Percentiles rank a stretch among this genome's conserved stretches.
These are phyloP conservation scores for Ambastaia sidthimunki DNA, from an alignment of 2,797 vertebrate species.

Conservation along the genomic window DNA sequence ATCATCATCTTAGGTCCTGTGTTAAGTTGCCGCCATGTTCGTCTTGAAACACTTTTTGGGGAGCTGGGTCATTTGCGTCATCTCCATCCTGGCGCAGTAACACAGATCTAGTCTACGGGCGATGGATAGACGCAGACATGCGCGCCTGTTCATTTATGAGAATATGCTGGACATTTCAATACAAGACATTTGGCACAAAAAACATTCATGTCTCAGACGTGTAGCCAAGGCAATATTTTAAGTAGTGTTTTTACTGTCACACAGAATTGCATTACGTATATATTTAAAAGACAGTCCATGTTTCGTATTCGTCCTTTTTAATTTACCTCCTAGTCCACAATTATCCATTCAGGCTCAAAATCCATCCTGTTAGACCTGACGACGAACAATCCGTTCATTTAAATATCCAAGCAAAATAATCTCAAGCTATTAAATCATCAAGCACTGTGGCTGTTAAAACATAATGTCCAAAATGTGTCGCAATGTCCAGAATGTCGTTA, in stretches of 20 bases:
- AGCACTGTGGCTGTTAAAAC: constrained; percentile 4
- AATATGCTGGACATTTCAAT: constrained; percentile 30
- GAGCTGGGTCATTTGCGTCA: constrained; percentile 95
- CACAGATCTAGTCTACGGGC: constrained; percentile 76
- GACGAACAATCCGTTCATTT: constrained; percentile 20
- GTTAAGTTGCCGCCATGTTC: constrained; percentile 99
- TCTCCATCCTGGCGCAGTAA: constrained; percentile 98
- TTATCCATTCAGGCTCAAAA: constrained; percentile 6
- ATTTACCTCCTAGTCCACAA: background rate
- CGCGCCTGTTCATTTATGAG: constrained; percentile 13
- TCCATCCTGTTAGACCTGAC: background rate
- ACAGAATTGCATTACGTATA: background rate
- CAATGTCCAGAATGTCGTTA: constrained; percentile 4
- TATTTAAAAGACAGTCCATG: background rate
- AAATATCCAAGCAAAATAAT: background rate
- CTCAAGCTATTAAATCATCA: too few relatives aligned
- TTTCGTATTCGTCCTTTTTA: background rate
- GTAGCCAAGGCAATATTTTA: background rate
- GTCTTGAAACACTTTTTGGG: constrained; percentile 98
- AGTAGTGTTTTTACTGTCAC: background rate
- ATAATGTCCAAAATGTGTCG: background rate
- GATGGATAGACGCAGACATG: constrained; percentile 62
- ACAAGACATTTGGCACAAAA: background rate
- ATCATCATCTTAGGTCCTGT: constrained; percentile 89
- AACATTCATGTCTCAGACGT: background rate